These are phyloP conservation scores for Seira sanloemensis DNA, from an alignment of 2,888 invertebrate genomes.

Conservation along the genomic window DNA sequence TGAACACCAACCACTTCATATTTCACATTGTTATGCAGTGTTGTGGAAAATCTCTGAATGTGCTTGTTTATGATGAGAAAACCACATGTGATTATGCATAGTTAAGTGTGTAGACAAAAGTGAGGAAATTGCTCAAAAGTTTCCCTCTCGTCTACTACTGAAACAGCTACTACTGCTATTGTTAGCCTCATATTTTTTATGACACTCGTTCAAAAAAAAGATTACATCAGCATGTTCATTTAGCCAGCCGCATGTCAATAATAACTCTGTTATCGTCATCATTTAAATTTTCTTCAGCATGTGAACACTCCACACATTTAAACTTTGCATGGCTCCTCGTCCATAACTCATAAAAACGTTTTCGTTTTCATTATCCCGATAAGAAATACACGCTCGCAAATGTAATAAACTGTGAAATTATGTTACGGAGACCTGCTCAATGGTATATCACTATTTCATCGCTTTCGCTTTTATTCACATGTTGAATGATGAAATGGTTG, in stretches of 20 bases:
- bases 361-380: conserved; percentile 37
- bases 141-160: background rate
- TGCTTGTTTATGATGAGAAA: conserved; percentile 13
- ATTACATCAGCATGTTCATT: conserved; percentile 5
- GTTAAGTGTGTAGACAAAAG: conserved; percentile 10
- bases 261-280: conserved; percentile 54
- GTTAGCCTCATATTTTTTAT: conserved; percentile 10
- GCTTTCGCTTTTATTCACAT: too few relatives aligned
- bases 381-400: background rate
- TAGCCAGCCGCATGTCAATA: conserved; percentile 52
- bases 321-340: conserved; percentile 10
- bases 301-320: background rate
- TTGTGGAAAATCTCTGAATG: too few relatives aligned
- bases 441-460: background rate
- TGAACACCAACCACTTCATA: too few relatives aligned
- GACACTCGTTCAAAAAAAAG: conserved; percentile 10
- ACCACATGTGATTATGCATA: conserved; percentile 10
- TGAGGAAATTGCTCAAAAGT: conserved; percentile 3
- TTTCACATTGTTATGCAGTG: too few relatives aligned
- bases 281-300: background rate
- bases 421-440: background rate
- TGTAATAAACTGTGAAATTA: background rate
- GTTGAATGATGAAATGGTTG: too few relatives aligned
- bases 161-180: background rate
- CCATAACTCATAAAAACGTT: conserved; percentile 51